Percentiles rank a stretch among this genome's conserved stretches.
Conservation (phyloP, 2,113 vertebrate genomes). For the Elaphurus davidianus region DNA sequence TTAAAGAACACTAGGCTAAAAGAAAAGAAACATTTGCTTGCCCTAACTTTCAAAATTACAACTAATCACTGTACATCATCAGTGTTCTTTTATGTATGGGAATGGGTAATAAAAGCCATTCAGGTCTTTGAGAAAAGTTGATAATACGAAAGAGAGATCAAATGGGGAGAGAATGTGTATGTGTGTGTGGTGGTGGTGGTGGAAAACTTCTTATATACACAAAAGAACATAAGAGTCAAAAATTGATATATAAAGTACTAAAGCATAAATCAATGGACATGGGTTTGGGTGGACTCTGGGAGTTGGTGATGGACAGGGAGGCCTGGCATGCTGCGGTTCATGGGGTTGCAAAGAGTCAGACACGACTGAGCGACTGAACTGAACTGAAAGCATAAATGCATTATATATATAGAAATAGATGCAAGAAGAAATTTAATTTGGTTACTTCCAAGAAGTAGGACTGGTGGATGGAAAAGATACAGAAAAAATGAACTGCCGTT, state of each 20-base stretch:
- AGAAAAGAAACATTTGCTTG: not conserved
- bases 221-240: not conserved
- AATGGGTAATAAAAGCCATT: not conserved
- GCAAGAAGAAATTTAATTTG: not conserved
- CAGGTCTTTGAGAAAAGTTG: not conserved
- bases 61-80: not conserved
- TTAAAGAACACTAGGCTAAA: not conserved
- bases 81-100: not conserved
- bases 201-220: not conserved
- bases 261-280: not conserved
- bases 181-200: not conserved
- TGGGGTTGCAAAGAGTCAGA: not conserved
- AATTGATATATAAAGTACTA: not conserved
- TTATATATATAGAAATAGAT: not conserved
- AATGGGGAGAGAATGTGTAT: not conserved
- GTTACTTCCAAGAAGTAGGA: not conserved
- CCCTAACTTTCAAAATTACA: not conserved
- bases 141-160: not conserved
- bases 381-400: not conserved
- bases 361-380: not conserved
- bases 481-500: not conserved
- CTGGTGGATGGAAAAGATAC: not conserved
- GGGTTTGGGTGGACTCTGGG: not conserved
- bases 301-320: not conserved
- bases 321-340: not conserved